Evolutionary conservation across 2,113 vertebrate species (phyloP), one percentile per base, ranked within the genome.

Genomic region (Zeus faber): DNA sequence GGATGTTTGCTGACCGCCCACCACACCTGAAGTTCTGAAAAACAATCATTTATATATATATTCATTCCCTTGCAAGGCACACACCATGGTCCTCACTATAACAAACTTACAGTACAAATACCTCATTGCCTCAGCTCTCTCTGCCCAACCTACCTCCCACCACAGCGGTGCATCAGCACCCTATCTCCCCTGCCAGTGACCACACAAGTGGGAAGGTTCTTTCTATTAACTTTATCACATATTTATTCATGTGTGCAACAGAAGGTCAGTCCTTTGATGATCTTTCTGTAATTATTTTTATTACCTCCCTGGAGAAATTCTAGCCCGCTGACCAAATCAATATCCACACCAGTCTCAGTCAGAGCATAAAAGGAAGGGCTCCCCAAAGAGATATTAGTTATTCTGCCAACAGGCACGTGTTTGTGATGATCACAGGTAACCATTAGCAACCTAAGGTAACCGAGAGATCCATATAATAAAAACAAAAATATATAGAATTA

Each of bases 251-350:
- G 79, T 77, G 79, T 58, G 69, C 80, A 84, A 83, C 83, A 83
- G 79, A 81, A 85, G 84, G 85, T 80, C 73, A 79, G 59, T 55
- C 71, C 85, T 89, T 87, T 89, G 81, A 88, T 89, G 81, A 87
- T 89, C 80, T 85, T 88, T 86, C 79, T 77, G 80, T 87, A 90
- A 89, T 89, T 85, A 90, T 88, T 89, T 91, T 87, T 87, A 89
- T 89, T 82, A 68, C 81, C 67, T 87, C 89, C 85, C 87, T 7
- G 16, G 85, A 87, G 89, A 87, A 84, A 88, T 89, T 59, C 74
- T 46, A 56, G 60, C 77, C 88, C 71, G 85, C 85, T 77, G 58
- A 68, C 80, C 83, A 58, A 89, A 91, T 91, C 86, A 88, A 91
- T 91, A 84, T 27, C 54, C 65, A 67, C 72, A 82, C 70, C 49